A percentile compares a stretch with the other conserved stretches of the same genome.
Evolutionary conservation across 2,113 vertebrate species (phyloP).

Genomic region (Sialia sialis): DNA sequence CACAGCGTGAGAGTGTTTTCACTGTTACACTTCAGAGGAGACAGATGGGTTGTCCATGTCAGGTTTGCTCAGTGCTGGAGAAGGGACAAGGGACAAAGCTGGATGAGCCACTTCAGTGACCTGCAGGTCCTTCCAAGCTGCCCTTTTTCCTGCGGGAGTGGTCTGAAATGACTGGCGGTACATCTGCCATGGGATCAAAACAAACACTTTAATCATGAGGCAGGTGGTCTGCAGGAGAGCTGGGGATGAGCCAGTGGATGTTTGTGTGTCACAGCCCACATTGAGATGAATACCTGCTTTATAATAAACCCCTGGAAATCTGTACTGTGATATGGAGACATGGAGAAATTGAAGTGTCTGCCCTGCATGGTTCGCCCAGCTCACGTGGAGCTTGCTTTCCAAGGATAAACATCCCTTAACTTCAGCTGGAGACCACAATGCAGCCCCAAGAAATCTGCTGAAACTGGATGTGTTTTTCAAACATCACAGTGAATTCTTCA

Average conservation of each 20-base stretch:
- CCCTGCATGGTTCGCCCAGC: background rate
- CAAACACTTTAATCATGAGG: background rate
- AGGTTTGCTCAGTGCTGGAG: background rate
- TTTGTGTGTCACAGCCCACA: accelerated
- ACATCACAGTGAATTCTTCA: background rate
- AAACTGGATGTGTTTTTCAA: background rate
- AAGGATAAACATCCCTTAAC: background rate
- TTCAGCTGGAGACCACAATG: background rate
- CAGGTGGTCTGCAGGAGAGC: background rate
- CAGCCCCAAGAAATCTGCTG: background rate
- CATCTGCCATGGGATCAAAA: background rate
- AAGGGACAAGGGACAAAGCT: background rate
- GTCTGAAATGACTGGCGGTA: background rate
- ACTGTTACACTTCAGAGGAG: background rate
- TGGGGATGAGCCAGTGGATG: background rate
- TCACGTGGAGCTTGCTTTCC: accelerated
- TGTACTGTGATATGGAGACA: background rate
- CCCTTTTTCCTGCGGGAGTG: background rate
- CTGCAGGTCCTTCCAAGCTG: background rate
- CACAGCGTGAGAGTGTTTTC: background rate
- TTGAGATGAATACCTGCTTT: background rate
- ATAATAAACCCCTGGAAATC: background rate
- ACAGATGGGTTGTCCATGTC: background rate
- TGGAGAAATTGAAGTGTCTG: background rate
- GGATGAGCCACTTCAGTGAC: background rate